Evolutionary conservation across 2,888 invertebrate species (phyloP).

Genomic region (Cecidostiba fungosa): DNA sequence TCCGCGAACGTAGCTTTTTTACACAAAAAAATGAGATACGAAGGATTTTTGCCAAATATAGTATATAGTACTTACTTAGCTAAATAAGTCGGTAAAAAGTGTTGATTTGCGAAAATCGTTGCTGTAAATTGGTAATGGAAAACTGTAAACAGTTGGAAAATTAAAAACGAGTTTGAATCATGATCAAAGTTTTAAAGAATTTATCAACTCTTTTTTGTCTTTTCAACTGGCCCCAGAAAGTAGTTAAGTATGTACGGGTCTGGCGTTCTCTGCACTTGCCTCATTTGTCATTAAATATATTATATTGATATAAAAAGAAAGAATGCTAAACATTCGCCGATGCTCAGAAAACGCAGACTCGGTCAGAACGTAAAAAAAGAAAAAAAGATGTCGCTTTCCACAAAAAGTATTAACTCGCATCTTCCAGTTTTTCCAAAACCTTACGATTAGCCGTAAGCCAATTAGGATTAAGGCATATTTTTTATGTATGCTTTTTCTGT

Average conservation of each 20-base stretch:
- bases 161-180: conserved; percentile 42
- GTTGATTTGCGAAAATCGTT: conserved; percentile 56
- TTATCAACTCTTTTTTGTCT: conserved; percentile 45
- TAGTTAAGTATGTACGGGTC: conserved; percentile 35
- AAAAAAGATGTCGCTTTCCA: conserved; percentile 59
- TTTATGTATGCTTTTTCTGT: conserved; percentile 81
- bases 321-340: background rate
- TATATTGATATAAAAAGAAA: conserved; percentile 1
- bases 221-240: conserved; percentile 52
- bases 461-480: conserved; percentile 78
- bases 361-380: conserved; percentile 56
- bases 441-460: conserved; percentile 62
- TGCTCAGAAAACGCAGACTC: conserved; percentile 23
- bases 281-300: conserved; percentile 31
- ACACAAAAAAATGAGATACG: conserved; percentile 74
- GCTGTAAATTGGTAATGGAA: conserved; percentile 56
- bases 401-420: conserved; percentile 71
- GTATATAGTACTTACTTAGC: conserved; percentile 78
- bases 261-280: conserved; percentile 41
- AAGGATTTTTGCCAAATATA: conserved; percentile 78
- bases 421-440: conserved; percentile 72
- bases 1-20: conserved; percentile 78
- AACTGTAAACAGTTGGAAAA: conserved; percentile 53
- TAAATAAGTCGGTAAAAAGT: conserved; percentile 67
- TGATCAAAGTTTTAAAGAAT: conserved; percentile 24